These are phyloP conservation scores for Chrysolina oricalcia DNA, from an alignment of 2,888 invertebrate genomes.

Conservation along the genomic window DNA sequence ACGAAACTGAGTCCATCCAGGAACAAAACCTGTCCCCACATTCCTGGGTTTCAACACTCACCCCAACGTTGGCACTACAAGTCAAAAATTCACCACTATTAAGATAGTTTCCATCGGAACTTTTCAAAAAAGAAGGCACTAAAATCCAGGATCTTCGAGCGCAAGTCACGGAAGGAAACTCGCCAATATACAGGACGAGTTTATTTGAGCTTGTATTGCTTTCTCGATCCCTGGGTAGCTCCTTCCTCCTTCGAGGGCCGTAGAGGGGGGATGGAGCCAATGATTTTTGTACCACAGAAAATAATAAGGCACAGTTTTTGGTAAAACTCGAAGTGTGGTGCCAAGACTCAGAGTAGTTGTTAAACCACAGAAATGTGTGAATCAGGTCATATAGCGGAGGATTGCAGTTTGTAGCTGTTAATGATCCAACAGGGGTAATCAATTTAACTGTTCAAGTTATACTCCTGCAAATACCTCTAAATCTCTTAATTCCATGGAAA, in stretches of 20 bases:
- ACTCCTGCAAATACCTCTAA: too few relatives aligned
- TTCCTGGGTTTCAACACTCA: neutral
- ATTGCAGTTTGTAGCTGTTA: neutral
- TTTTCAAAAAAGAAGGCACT: conserved; percentile 16
- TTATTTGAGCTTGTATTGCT: neutral
- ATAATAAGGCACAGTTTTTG: conserved; percentile 28
- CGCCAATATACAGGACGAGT: neutral
- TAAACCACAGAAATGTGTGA: neutral
- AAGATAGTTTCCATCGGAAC: neutral
- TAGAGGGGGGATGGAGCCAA: conserved; percentile 12
- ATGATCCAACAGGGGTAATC: neutral
- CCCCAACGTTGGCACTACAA: neutral
- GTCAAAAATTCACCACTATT: neutral
- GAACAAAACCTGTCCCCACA: neutral
- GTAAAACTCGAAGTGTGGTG: neutral
- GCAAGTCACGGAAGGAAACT: neutral
- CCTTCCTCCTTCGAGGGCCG: conserved; percentile 29
- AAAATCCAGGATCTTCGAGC: conserved; percentile 21
- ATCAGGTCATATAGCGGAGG: neutral
- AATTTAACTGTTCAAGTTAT: neutral
- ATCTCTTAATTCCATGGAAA: neutral
- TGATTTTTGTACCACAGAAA: conserved; percentile 29
- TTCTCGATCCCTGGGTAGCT: conserved; percentile 16
- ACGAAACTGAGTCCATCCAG: neutral
- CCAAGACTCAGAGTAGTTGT: neutral